These are phyloP conservation scores for Pseudomyrmex cubaensis DNA, from an alignment of 1,140 invertebrate species.

Conservation along the genomic window DNA sequence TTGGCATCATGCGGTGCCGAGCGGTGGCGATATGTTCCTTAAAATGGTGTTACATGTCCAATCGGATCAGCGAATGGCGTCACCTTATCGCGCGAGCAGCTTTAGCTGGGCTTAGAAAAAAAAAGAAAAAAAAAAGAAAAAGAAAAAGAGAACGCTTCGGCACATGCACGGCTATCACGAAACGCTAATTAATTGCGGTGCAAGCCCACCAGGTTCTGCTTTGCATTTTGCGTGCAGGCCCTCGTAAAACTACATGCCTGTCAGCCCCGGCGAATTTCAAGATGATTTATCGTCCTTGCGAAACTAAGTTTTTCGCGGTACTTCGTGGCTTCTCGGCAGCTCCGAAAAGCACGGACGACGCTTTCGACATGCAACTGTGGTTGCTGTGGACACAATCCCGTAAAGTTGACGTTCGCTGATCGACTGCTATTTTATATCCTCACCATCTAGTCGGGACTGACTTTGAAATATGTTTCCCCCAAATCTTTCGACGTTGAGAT, in stretches of 20 bases:
- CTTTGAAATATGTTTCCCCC: constrained; percentile 56
- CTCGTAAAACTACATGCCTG: constrained; percentile 83
- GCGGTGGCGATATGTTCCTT: constrained; percentile 52
- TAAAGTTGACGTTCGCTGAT: constrained; percentile 61
- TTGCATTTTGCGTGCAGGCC: constrained; percentile 83
- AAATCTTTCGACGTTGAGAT: constrained; percentile 50
- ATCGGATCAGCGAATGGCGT: constrained; percentile 79
- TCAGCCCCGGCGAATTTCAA: constrained; percentile 82
- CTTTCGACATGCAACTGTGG: constrained; percentile 66
- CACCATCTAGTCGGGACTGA: constrained; percentile 37
- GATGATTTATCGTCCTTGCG: constrained; percentile 82
- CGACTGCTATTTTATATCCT: constrained; percentile 63
- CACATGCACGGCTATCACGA: constrained; percentile 83
- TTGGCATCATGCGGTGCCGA: constrained; percentile 23
- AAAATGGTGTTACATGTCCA: constrained; percentile 71
- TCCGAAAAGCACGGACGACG: constrained; percentile 58
- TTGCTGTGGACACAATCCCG: constrained; percentile 46
- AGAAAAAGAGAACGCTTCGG: constrained; percentile 75
- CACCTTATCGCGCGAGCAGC: constrained; percentile 79
- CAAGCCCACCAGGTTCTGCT: constrained; percentile 77
- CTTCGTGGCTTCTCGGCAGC: constrained; percentile 63
- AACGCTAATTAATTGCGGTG: constrained; percentile 84
- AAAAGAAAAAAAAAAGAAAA: no score
- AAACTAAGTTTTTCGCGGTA: constrained; percentile 83
- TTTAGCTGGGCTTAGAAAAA: constrained; percentile 71